Percentiles rank a stretch among this genome's conserved stretches.
Evolutionary conservation across 64 coral and sea anemone genomes (phyloP).

Genomic region (Pocillopora damicornis): DNA sequence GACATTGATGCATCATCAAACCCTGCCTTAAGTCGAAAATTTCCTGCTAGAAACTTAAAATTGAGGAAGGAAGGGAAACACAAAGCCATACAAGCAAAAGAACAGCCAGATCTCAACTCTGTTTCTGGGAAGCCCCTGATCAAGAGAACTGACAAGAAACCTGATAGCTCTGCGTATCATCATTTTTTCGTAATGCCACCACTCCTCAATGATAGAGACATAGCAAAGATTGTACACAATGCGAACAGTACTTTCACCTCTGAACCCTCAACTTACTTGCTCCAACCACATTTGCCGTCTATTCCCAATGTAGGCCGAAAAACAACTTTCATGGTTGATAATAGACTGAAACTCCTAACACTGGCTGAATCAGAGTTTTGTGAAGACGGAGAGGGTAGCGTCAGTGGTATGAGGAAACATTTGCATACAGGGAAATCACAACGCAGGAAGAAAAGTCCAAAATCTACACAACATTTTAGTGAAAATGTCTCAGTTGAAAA

Average conservation of each 20-base stretch:
- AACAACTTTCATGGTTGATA: constrained; percentile 63
- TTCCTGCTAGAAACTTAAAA: constrained; percentile 37
- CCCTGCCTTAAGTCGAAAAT: not conserved
- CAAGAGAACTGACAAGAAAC: constrained; percentile 15
- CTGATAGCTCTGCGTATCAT: not conserved
- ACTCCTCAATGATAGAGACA: constrained; percentile 58
- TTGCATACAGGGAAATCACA: constrained; percentile 58
- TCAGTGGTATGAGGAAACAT: constrained; percentile 43
- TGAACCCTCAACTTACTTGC: constrained; percentile 45
- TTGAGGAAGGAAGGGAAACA: constrained; percentile 43
- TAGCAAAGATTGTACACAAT: constrained; percentile 59
- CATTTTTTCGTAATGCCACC: constrained; percentile 54
- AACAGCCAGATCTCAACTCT: constrained; percentile 50
- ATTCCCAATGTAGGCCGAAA: constrained; percentile 88
- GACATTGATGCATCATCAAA: not conserved
- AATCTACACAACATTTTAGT: not conserved
- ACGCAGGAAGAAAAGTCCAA: constrained; percentile 20
- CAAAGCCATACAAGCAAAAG: constrained; percentile 22
- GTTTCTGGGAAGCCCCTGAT: constrained; percentile 45
- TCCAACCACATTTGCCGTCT: constrained; percentile 82
- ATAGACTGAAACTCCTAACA: constrained; percentile 71
- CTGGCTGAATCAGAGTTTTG: constrained; percentile 56
- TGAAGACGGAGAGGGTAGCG: constrained; percentile 6
- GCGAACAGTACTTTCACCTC: constrained; percentile 36
- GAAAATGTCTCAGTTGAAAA: constrained; percentile 7